Evolutionary conservation across 2,797 vertebrate genomes (phyloP), one percentile per base, ranked within the genome.

Genomic region (Lepilemur septentrionalis): DNA sequence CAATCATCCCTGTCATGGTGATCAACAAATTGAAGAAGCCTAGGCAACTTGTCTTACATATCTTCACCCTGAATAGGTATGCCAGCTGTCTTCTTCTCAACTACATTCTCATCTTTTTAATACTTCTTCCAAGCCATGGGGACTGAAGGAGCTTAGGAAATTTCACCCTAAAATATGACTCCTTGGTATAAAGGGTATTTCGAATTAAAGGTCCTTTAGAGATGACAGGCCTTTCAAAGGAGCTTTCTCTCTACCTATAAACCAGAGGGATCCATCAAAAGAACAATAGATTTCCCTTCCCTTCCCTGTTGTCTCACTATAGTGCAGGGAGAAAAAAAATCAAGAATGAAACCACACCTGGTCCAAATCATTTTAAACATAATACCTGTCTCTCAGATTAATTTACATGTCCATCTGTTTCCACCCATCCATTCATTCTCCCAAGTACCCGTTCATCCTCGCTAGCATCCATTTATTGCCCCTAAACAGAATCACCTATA

Each of bases 1-100:
- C 0, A 12, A 1, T 25, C 69, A 15, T 17, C 63, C 32, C 2
- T 8, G 0, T 9, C 18, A 6, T 59, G 41, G 48, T 20, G 12
- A n/a, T 32, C 23, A 5, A 0, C 4, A 38, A 1, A 4, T 5
- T 5, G 5, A 50, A 12, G 5, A 50, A 12, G 10, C 18, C 12
- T 2, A 38, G 20, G 10, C 28, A 63, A 48, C 30, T 7, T 4
- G 0, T 7, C 1, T 4, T 12, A 43, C 23, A 3, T 1, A 30
- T 48, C 50, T n/a, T 57, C 10, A 14, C 10, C 12, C 72, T 63
- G 38, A 23, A 1, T 3, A 4, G 18, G 52, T 18, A 5, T 7
- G 7, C 72, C 4, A 3, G 15, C 12, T 25, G 0, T 18, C 7
- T 15, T 61, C 6, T 59, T 63, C 46, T 61, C 38, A 3, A 7